Conservation (phyloP, 1,140 invertebrate genomes). For the Sycophaga agraensis region DNA sequence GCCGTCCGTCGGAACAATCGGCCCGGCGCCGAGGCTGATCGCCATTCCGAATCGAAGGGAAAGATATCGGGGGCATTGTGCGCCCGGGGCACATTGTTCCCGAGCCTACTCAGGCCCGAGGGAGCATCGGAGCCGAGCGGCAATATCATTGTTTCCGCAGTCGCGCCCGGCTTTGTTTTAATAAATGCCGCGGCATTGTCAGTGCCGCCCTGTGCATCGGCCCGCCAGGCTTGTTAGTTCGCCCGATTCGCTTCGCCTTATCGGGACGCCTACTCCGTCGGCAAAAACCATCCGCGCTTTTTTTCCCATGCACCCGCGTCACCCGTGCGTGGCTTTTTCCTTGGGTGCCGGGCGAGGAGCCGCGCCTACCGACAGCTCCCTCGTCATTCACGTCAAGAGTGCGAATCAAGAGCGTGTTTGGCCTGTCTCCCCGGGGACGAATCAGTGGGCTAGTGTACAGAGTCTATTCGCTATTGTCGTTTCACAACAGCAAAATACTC, state of each 20-base stretch:
- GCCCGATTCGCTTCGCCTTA: slow-evolving; percentile 33
- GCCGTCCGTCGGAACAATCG: slow-evolving; percentile 4
- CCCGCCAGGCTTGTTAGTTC: slow-evolving; percentile 34
- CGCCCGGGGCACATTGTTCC: slow-evolving; percentile 37
- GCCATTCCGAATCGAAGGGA: slow-evolving; percentile 25
- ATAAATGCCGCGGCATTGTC: slow-evolving; percentile 45
- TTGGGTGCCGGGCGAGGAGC: no score
- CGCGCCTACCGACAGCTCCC: no score
- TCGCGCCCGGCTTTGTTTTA: slow-evolving; percentile 40
- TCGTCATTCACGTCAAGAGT: no score
- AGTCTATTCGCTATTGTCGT: no score
- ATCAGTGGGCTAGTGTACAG: no score
- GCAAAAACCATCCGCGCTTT: no score
- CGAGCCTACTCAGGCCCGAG: not conserved
- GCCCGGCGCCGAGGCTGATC: not conserved
- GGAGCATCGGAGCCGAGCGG: not conserved
- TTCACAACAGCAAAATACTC: no score
- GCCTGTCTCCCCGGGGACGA: no score
- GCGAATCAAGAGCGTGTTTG: no score
- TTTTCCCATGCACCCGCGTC: no score
- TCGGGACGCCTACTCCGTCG: no score
- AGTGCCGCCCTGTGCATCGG: slow-evolving; percentile 36
- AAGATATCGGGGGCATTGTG: slow-evolving; percentile 46
- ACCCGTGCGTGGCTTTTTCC: no score
- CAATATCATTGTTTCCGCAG: slow-evolving; percentile 19